Base-by-base conservation (phyloP, 2,888 invertebrate species). In the Alloplasta piceator region DNA sequence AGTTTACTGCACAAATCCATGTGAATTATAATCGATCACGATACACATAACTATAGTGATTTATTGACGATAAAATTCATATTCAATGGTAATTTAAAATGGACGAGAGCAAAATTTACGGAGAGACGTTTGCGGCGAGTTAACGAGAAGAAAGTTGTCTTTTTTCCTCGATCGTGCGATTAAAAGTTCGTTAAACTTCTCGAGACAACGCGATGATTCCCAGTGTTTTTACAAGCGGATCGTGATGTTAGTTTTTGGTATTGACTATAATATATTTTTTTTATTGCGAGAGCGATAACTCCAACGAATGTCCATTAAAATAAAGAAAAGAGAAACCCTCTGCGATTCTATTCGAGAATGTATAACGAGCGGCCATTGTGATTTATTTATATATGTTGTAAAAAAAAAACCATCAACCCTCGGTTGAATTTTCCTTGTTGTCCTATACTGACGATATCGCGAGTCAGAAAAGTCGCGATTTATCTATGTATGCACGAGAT, bases 401-500 rank as follows among this genome's bases (percentile, higher is more conserved):
- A 61, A 61, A 56, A 36, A 36, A 16, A 26, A 61, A 5, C 14
- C 61, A 41, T 4, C 61, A 61, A 61, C 43, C 61, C 43, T n/a
- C 16, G 39, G 16, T 10, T 50, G n/a, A 12, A 52, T 43, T 66
- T 60, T 52, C 39, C 60, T 50, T 10, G 26, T 67, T 43, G 61
- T 48, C 58, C 61, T 46, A 16, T 78, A 70, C 50, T n/a, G n/a
- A 36, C 63, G 46, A 63, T 70, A 63, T 72, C 60, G 72, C 61
- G 26, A 72, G 60, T 38, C 67, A 39, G 56, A 58, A 73, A 73
- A 73, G 73, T 66, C 39, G 71, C 50, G 60, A 60, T 71, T 71
- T 64, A 64, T 73, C 46, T 56, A 48, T 73, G 43, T 41, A 14
- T n/a, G 43, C 12, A 36, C 63, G 38, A 55, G 73, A 64, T 56